phyloP scores from a whole-genome alignment of 2,113 vertebrate species.

The Cichladusa arquata region DNA sequence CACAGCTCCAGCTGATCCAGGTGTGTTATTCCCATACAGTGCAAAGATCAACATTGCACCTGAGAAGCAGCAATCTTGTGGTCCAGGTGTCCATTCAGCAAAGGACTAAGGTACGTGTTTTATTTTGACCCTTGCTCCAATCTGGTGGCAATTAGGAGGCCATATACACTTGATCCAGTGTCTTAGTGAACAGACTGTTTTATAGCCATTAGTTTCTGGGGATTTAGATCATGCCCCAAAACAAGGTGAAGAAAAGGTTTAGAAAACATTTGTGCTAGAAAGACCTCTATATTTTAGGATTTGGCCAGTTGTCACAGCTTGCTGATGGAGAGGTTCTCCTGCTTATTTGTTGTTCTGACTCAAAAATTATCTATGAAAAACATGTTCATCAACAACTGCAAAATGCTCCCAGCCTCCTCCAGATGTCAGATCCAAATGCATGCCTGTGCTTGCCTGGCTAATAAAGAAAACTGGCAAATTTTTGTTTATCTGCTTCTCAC shows the following conservation, averaged over 20 bases:
- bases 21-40: not conserved
- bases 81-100: not conserved
- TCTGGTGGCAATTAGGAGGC: not conserved
- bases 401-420: not conserved
- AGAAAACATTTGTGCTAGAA: not conserved
- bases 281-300: not conserved
- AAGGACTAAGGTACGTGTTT: not conserved
- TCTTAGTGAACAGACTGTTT: not conserved
- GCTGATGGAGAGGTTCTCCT: not conserved
- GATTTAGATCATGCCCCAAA: not conserved
- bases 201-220: not conserved
- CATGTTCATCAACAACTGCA: not conserved
- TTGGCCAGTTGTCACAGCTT: not conserved
- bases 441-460: not conserved
- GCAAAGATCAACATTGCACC: not conserved
- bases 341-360: not conserved
- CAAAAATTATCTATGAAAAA: not conserved
- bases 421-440: not conserved
- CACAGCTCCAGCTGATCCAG: not conserved
- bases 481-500: constrained; percentile 44
- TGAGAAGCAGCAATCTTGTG: not conserved
- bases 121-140: not conserved
- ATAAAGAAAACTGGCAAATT: constrained; percentile 3
- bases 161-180: not conserved
- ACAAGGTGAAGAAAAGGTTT: not conserved